Evolutionary conservation across 2,888 invertebrate species (phyloP).

Genomic region (Morpho achilles): DNA sequence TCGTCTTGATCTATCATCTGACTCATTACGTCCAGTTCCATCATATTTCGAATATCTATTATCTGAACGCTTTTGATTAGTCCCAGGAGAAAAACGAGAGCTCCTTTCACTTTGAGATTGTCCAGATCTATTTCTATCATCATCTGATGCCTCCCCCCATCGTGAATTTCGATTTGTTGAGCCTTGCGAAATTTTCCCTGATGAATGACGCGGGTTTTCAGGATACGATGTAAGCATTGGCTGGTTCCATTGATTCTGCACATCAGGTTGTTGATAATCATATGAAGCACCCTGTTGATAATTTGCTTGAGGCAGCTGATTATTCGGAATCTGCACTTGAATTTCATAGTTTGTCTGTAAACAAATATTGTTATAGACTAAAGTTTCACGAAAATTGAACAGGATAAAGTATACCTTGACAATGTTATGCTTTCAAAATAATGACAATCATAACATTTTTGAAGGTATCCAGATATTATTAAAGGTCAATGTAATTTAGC

Average conservation of each 20-base stretch:
- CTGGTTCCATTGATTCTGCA: slow-evolving; percentile 10
- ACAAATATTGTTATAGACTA: slow-evolving; percentile 18
- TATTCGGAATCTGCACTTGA: neutral
- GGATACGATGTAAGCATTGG: slow-evolving; percentile 9
- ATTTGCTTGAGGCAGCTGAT: slow-evolving; percentile 2
- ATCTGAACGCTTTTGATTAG: neutral
- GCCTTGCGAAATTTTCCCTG: neutral
- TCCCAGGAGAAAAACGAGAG: neutral
- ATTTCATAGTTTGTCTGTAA: slow-evolving; percentile 24
- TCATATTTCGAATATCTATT: neutral
- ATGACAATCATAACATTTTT: neutral
- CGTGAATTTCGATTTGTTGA: neutral
- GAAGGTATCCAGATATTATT: neutral
- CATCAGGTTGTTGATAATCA: slow-evolving; percentile 5
- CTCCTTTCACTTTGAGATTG: neutral
- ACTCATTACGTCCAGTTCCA: neutral
- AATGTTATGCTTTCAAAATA: no score
- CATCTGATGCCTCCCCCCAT: neutral
- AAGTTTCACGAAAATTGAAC: slow-evolving; percentile 1
- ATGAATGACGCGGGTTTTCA: neutral
- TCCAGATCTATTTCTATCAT: neutral
- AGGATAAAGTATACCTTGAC: no score
- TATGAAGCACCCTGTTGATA: neutral
- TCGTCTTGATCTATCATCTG: neutral
- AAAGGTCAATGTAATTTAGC: neutral